phyloP scores from a whole-genome alignment of 2,888 invertebrate genomes.

The Andrena trimmerana region DNA sequence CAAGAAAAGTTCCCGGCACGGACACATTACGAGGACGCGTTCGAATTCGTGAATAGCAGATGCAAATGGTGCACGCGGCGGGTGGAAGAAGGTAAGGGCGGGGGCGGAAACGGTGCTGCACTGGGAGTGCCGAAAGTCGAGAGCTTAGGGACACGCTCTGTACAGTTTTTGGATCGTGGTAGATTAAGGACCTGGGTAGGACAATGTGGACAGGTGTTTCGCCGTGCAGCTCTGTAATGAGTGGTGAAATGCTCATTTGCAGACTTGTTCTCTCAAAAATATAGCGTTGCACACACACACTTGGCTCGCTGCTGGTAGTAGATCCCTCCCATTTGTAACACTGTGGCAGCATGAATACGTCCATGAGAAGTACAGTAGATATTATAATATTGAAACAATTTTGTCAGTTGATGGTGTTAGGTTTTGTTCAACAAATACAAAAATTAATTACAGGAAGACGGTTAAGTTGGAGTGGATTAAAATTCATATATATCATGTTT shows the following conservation, averaged over 20 bases:
- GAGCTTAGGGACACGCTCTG: neutral
- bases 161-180: neutral
- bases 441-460: no score
- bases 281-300: neutral
- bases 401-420: no score
- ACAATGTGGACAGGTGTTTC: constrained; percentile 7
- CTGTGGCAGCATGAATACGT: no score
- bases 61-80: neutral
- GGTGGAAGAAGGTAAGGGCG: neutral
- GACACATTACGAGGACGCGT: constrained; percentile 22
- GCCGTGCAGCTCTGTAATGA: neutral
- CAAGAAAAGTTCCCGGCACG: constrained; percentile 36
- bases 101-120: neutral
- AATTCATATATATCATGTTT: no score
- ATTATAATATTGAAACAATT: no score
- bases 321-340: no score
- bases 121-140: neutral
- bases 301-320: no score
- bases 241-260: no score
- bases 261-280: no score
- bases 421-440: no score
- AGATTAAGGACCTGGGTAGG: neutral
- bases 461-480: no score
- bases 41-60: constrained; percentile 34
- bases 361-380: no score